Base-by-base conservation (phyloP, 2,113 vertebrate genomes). In the Leptosomus discolor region DNA sequence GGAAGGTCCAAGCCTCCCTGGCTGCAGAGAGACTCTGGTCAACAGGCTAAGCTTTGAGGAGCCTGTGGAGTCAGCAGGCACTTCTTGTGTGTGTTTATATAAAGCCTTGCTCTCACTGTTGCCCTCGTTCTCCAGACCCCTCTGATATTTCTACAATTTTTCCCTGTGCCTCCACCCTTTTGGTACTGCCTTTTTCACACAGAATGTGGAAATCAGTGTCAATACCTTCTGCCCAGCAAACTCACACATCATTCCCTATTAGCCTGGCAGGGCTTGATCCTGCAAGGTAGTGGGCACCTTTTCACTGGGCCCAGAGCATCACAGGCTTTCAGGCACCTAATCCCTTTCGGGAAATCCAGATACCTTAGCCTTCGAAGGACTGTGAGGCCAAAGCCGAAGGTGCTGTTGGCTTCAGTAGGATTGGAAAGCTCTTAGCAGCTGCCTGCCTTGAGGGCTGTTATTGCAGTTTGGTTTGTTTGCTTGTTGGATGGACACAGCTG, bases 391-490 rank as follows among this genome's bases (percentile, higher is more conserved):
- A 65, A 76, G 34, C 69, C 0, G 1, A 76, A 95, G 76, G 39
- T 0, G 2, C 37, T 77, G 12, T 71, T 88, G 61, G 76, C 64
- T 95, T 67, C 39, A 23, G 15, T 18, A 63, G 85, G 53, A 23
- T 34, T 95, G 78, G 70, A 83, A 84, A 58, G 53, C 81, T 76
- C 48, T 88, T 79, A 46, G 39, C 87, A 94, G 85, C 77, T 90
- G 86, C 14, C 34, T 90, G 82, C 88, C 93, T 90, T 4, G 15
- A 83, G 90, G 94, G 67, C 57, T 96, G 67, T 92, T 91, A 53
- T 26, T 92, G 93, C 68, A 94, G 48, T 94, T 92, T 56, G 81
- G 69, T 93, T 96, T 95, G 82, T 94, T 96, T 96, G 81, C 86
- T 90, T 95, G 61, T 84, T 91, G 56, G 92, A 69, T 94, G 92